Evolutionary conservation across 2,113 vertebrate genomes (phyloP).

Genomic region (Misgurnus mizolepis): DNA sequence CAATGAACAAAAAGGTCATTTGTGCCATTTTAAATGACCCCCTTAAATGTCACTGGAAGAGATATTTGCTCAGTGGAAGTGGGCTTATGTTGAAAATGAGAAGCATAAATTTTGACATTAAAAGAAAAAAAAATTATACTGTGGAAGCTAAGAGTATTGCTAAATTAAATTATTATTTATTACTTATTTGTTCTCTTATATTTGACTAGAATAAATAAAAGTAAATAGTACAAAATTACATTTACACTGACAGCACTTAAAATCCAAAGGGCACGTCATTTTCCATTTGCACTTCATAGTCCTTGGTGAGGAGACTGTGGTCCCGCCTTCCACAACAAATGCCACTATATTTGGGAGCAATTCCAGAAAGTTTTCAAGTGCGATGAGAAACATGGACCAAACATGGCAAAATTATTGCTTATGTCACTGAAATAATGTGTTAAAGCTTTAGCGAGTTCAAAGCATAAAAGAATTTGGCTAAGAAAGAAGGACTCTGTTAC

Average conservation of each 20-base stretch:
- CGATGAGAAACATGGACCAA: not conserved
- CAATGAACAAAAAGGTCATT: too few relatives aligned
- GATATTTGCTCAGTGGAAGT: too few relatives aligned
- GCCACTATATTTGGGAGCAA: constrained; percentile 1
- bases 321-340: not conserved
- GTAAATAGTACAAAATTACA: not conserved
- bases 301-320: not conserved
- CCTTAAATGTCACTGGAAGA: too few relatives aligned
- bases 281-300: not conserved
- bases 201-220: too few relatives aligned
- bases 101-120: not conserved
- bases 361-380: constrained; percentile 12
- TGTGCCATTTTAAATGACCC: too few relatives aligned
- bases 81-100: too few relatives aligned
- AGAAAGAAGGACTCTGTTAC: not conserved
- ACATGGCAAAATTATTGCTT: constrained; percentile 1
- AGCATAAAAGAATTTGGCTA: constrained; percentile 13
- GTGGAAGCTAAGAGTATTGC: too few relatives aligned
- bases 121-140: not conserved
- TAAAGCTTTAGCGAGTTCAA: not conserved
- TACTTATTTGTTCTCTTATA: too few relatives aligned
- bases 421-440: constrained; percentile 10
- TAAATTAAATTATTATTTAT: too few relatives aligned
- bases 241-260: not conserved
- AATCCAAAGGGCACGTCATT: not conserved